Evolutionary conservation across 2,113 vertebrate genomes (phyloP), one percentile per base, ranked within the genome.

Genomic region (Brienomyrus brachyistius): DNA sequence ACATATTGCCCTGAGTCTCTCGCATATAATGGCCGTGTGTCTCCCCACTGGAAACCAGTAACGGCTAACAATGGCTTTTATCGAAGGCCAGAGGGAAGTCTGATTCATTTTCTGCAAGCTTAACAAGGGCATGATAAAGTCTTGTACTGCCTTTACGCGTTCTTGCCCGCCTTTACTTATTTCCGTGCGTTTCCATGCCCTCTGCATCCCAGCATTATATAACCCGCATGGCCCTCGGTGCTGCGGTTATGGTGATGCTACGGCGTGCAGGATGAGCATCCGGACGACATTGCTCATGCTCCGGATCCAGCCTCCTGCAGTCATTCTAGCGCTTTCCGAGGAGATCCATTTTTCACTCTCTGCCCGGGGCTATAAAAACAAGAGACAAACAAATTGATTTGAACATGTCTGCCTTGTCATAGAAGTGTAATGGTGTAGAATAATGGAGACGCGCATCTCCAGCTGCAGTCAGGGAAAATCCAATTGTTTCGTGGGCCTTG

Each of bases 371-470:
- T 92, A 93, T 94, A 93, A 94, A 95, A 94, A 92, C 92, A 89
- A 94, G 92, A 95, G 94, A 95, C 94, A 94, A 94, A 94, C 92
- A 92, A 94, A 95, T 96, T 95, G 94, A 95, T 96, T 95, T 95
- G 92, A 95, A 95, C 93, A 94, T 88, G 92, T 91, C 91, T 93
- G 90, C 91, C 89, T 91, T 82, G 93, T 94, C 95, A 91, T 80
- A 92, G 94, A 93, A 95, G 91, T 91, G 82, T 91, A 92, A 91
- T 92, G 92, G 90, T 94, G 92, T 91, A 90, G 92, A 94, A 92
- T 93, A 92, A 94, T 94, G 89, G 91, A 95, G 93, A 95, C 94
- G 92, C 92, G 95, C 94, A 91, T 92, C 90, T 91, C 91, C 80
- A 89, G 56, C 66, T 88, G 87, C 13, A 83, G 89, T 89, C 86